Evolutionary conservation across 2,888 invertebrate species (phyloP).

Genomic region (Parthenolecanium corni): DNA sequence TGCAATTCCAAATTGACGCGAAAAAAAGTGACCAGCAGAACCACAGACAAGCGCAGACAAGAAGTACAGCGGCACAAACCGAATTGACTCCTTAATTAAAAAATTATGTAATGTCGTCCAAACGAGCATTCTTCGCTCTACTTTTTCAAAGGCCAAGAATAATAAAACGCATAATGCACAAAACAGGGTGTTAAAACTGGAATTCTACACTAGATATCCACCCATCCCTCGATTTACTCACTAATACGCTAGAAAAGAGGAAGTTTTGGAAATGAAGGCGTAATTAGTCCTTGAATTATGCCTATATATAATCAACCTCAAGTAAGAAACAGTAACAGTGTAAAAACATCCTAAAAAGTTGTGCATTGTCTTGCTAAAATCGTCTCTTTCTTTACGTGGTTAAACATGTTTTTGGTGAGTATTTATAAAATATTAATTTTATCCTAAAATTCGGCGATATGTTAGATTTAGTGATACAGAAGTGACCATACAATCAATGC

Average conservation of each 20-base stretch:
- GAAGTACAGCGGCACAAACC: background rate
- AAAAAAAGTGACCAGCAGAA: too few relatives aligned
- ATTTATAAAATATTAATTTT: background rate
- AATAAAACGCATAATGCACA: conserved; percentile 16
- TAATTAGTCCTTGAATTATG: conserved; percentile 27
- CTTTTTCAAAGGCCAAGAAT: conserved; percentile 23
- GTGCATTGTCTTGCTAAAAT: conserved; percentile 3
- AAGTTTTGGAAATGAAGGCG: conserved; percentile 24
- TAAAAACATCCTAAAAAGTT: conserved; percentile 22
- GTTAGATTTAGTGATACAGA: too few relatives aligned
- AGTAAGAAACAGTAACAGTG: conserved; percentile 12
- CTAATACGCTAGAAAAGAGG: conserved; percentile 16
- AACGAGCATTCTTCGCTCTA: conserved; percentile 22
- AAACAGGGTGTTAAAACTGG: conserved; percentile 1
- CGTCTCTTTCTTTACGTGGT: background rate
- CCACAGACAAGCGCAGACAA: background rate
- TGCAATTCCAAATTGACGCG: too few relatives aligned
- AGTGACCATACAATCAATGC: too few relatives aligned
- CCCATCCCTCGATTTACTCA: background rate
- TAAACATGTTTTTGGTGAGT: conserved; percentile 19
- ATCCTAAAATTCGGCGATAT: background rate
- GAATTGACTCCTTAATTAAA: background rate
- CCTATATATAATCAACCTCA: conserved; percentile 23
- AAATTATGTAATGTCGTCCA: conserved; percentile 10
- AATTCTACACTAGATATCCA: background rate